Percentiles rank a stretch among this genome's conserved stretches.
Conservation (phyloP, 2,113 vertebrate species). For the Procavia capensis region DNA sequence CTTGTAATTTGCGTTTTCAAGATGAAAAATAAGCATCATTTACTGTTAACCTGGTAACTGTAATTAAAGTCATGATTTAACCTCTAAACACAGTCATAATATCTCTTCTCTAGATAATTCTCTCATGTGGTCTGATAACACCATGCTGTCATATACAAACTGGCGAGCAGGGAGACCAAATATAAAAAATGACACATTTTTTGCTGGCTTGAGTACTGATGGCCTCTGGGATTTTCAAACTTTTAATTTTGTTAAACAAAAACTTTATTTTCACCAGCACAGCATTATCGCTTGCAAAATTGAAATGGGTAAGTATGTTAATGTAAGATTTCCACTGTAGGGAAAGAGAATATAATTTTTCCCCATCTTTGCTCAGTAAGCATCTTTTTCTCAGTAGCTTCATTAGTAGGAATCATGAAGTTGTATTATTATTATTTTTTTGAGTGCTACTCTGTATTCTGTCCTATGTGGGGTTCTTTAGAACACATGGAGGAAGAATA, state of each 20-base stretch:
- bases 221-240: conserved; percentile 91
- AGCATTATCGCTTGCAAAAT: conserved; percentile 95
- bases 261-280: conserved; percentile 87
- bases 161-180: conserved; percentile 92
- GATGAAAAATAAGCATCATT: conserved; percentile 30
- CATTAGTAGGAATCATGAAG: not conserved
- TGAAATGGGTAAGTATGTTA: conserved; percentile 90
- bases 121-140: conserved; percentile 94
- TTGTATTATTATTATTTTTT: too few relatives aligned
- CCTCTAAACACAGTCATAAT: conserved; percentile 56
- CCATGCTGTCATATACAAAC: conserved; percentile 93
- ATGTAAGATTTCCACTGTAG: not conserved
- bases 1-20: conserved; percentile 42
- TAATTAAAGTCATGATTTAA: conserved; percentile 26
- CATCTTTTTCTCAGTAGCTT: not conserved
- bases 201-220: conserved; percentile 90
- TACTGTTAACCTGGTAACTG: not conserved
- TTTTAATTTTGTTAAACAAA: conserved; percentile 71
- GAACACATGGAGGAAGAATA: not conserved
- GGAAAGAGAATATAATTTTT: not conserved
- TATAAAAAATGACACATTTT: conserved; percentile 85
- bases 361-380: not conserved
- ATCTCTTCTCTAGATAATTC: conserved; percentile 87
- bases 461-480: not conserved
- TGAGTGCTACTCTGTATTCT: not conserved